A percentile compares a stretch with the other conserved stretches of the same genome.
These are phyloP conservation scores for Ridgeia piscesae DNA, from an alignment of 1,140 invertebrate species.

Conservation along the genomic window DNA sequence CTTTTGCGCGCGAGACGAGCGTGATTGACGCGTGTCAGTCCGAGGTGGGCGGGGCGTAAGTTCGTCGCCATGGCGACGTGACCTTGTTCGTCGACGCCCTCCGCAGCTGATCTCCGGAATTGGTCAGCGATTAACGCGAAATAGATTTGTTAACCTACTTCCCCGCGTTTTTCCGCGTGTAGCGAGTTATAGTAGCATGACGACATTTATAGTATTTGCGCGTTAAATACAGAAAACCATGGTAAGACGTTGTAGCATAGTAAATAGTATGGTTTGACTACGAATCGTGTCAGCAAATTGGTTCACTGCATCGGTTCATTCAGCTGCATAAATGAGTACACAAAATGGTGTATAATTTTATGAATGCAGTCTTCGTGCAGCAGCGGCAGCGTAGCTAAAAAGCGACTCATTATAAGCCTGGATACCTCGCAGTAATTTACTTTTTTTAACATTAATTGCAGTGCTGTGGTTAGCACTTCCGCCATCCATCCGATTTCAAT, in stretches of 20 bases:
- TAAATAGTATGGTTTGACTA: too few relatives aligned
- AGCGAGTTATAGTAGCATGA: neutral
- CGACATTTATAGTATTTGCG: neutral
- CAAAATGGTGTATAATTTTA: too few relatives aligned
- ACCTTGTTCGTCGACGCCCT: neutral
- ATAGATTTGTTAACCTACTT: neutral
- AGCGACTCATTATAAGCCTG: too few relatives aligned
- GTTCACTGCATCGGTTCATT: too few relatives aligned
- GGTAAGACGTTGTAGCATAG: neutral
- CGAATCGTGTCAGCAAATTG: too few relatives aligned
- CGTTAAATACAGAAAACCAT: neutral
- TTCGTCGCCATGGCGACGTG: neutral
- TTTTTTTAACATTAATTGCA: too few relatives aligned
- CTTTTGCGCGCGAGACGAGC: neutral
- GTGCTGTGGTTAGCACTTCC: too few relatives aligned
- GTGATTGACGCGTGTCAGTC: neutral
- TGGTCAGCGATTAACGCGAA: neutral
- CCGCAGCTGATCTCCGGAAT: neutral
- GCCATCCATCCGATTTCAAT: too few relatives aligned
- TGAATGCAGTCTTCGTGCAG: too few relatives aligned
- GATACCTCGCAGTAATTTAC: too few relatives aligned
- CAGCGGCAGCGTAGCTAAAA: too few relatives aligned
- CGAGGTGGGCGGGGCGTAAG: neutral
- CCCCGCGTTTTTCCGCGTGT: neutral
- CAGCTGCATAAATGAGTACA: too few relatives aligned